Evolutionary conservation across 2,113 vertebrate genomes (phyloP), one percentile per base, ranked within the genome.

Genomic region (Mastomys coucha): DNA sequence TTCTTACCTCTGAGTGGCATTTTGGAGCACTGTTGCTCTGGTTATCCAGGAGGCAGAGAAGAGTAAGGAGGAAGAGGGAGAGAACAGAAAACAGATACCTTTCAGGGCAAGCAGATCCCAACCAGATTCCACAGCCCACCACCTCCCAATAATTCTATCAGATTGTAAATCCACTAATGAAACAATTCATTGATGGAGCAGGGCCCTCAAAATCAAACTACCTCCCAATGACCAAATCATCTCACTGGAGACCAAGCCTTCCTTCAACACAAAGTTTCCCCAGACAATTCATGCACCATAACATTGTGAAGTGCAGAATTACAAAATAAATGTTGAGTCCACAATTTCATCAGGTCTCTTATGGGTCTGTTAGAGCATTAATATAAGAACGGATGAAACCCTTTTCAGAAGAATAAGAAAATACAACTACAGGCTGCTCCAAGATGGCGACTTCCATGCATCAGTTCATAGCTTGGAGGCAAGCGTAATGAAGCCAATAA

Each of bases 301-400:
- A 45, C n/a, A 45, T 26, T 45, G 22, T 17, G 58, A 85, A 65
- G 1, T 65, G 8, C 24, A 39, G 39, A 89, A 70, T 81, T 76
- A 77, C 13, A 87, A 89, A 89, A 67, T 60, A 51, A 84, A 65
- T 63, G 63, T 10, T 56, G 88, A 87, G 17, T 70, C 51, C 33
- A 70, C 16, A 81, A 77, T 65, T 90, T 88, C 67, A 88, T 87
- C 69, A 88, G 39, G 24, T 92, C 72, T 94, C 60, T 94, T 67
- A 58, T 42, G 5, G 70, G 26, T 42, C 81, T 2, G 1, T 72
- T 70, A 80, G 72, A 86, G 28, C 26, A 31, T 11, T 93, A n/a
- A 63, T 24, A 72, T 85, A 60, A 31, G 42, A n/a, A 58, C 13
- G n/a, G 20, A 53, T 81, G 53, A n/a, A 58, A 58, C 36, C 42